phyloP scores from a whole-genome alignment of 1,140 invertebrate species.

The Philopotamus ludificatus region DNA sequence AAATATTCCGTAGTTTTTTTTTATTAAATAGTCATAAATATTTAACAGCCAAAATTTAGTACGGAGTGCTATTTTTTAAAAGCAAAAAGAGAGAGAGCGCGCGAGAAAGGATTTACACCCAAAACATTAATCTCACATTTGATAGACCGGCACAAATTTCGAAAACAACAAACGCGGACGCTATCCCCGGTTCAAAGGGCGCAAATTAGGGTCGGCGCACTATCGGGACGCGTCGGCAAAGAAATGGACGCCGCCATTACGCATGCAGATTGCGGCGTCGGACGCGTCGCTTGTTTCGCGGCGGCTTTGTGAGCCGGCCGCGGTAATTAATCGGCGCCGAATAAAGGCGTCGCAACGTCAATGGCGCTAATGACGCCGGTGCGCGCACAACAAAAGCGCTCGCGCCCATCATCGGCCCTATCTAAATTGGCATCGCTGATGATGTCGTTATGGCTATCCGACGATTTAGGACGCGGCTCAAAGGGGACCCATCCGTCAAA shows the following conservation, averaged over 20 bases:
- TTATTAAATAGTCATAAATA: no score
- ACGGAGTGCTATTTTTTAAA: no score
- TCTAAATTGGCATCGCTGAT: slow-evolving; percentile 12
- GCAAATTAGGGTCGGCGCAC: no score
- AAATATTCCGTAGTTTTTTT: no score
- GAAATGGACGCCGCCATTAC: neutral
- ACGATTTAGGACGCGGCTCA: neutral
- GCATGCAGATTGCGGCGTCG: neutral
- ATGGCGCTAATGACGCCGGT: slow-evolving; percentile 2
- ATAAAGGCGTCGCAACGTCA: slow-evolving; percentile 3
- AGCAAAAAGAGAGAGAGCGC: no score
- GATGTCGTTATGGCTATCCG: slow-evolving; percentile 6
- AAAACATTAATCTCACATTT: no score
- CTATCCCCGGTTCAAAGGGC: no score
- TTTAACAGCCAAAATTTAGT: no score
- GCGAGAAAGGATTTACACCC: no score
- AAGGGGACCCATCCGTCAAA: neutral
- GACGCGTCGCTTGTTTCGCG: slow-evolving; percentile 1
- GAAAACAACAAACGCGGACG: no score
- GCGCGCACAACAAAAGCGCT: neutral
- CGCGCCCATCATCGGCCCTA: neutral
- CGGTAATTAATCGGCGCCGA: neutral
- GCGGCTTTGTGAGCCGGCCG: neutral
- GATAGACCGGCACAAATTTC: no score
- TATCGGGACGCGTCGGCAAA: no score